These are phyloP conservation scores for Euclidia mi DNA, from an alignment of 2,888 invertebrate species.

Conservation along the genomic window DNA sequence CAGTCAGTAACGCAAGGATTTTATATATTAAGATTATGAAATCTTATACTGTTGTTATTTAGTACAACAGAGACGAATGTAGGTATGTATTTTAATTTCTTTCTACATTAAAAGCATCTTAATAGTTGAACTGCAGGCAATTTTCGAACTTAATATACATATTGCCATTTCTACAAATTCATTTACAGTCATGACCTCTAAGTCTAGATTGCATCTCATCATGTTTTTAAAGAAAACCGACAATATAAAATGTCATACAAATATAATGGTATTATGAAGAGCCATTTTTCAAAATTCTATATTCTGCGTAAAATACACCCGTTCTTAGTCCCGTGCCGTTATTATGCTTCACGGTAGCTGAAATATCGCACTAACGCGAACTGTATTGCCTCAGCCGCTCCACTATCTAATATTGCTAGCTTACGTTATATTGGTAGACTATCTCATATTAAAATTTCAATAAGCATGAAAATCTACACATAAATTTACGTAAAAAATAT, in stretches of 20 bases:
- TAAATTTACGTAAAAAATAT: constrained; percentile 24
- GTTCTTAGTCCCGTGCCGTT: constrained; percentile 41
- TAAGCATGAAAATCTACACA: constrained; percentile 26
- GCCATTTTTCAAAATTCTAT: constrained; percentile 50
- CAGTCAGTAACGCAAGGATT: too few relatives aligned
- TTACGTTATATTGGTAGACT: constrained; percentile 48
- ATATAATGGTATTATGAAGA: constrained; percentile 49
- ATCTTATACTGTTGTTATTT: too few relatives aligned
- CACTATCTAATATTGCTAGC: constrained; percentile 42
- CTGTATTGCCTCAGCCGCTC: constrained; percentile 47
- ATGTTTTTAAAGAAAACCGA: too few relatives aligned
- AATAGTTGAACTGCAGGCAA: too few relatives aligned
- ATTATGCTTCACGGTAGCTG: constrained; percentile 40
- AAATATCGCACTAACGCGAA: constrained; percentile 55
- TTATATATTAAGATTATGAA: too few relatives aligned
- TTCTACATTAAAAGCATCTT: too few relatives aligned
- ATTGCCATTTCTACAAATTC: too few relatives aligned
- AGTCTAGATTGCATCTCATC: background rate
- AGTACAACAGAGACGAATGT: too few relatives aligned
- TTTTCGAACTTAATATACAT: too few relatives aligned
- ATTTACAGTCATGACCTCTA: too few relatives aligned
- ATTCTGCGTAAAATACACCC: constrained; percentile 54
- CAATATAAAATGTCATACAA: constrained; percentile 9
- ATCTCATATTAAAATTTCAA: constrained; percentile 53
- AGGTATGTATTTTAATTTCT: too few relatives aligned